phyloP scores from a whole-genome alignment of 2,113 vertebrate species.

The Butorides virescens region DNA sequence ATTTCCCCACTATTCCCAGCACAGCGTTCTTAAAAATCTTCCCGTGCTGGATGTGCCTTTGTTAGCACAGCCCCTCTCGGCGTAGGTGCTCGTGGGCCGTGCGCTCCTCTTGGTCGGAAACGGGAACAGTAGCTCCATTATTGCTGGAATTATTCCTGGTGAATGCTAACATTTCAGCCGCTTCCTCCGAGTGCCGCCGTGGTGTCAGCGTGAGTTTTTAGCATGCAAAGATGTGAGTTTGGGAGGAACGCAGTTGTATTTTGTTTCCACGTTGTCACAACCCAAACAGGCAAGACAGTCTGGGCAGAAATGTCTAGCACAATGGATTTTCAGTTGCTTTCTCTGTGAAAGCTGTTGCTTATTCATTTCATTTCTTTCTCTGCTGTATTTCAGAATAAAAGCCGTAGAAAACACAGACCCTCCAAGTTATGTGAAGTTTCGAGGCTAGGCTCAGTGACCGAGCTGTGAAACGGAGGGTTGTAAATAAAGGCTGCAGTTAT shows the following conservation, averaged over 20 bases:
- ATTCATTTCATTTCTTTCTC: background rate
- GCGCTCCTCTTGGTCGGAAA: background rate
- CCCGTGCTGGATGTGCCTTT: background rate
- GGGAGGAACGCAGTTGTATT: background rate
- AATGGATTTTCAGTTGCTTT: background rate
- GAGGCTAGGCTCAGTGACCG: background rate
- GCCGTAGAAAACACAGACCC: background rate
- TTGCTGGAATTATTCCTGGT: conserved; percentile 14
- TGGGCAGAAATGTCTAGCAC: background rate
- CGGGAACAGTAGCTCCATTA: conserved; percentile 28
- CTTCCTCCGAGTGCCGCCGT: background rate
- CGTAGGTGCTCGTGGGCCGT: background rate
- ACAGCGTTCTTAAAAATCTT: background rate
- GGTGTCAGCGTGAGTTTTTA: background rate
- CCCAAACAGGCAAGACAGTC: background rate
- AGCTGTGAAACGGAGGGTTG: background rate
- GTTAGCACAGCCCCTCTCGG: background rate
- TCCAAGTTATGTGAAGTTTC: background rate
- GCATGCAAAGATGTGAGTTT: background rate
- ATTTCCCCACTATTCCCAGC: background rate
- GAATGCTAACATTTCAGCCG: conserved; percentile 1
- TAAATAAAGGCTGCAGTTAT: background rate
- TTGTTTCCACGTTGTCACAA: background rate
- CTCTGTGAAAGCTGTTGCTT: background rate
- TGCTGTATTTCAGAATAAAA: background rate